Evolutionary conservation across 1,140 invertebrate genomes (phyloP).

Genomic region (Brachionus manjavacas): DNA sequence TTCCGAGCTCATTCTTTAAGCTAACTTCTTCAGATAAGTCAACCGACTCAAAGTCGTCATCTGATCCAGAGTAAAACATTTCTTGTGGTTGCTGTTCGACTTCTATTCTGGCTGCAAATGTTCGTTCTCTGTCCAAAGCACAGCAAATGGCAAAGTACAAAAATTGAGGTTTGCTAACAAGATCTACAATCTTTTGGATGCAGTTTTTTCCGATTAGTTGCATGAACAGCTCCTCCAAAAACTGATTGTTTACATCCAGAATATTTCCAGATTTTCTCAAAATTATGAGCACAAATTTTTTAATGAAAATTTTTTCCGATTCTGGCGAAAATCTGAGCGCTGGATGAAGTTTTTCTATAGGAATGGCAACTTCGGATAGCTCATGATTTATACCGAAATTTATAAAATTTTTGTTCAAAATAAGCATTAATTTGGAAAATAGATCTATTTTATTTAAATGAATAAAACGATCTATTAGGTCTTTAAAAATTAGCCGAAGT

Average conservation of each 20-base stretch:
- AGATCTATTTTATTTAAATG: not conserved
- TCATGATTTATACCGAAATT: not conserved
- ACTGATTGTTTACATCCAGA: not conserved
- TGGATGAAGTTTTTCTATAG: not conserved
- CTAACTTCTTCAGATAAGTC: not conserved
- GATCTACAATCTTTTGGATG: not conserved
- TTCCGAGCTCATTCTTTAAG: not conserved
- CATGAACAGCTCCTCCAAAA: constrained; percentile 20
- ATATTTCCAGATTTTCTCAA: constrained; percentile 9
- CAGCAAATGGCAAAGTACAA: not conserved
- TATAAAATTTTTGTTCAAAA: constrained; percentile 12
- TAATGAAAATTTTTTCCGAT: constrained; percentile 14
- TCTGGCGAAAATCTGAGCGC: not conserved
- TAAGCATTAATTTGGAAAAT: not conserved
- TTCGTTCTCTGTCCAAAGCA: not conserved
- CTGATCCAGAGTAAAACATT: not conserved
- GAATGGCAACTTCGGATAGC: not conserved
- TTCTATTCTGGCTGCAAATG: not conserved
- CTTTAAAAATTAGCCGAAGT: not conserved
- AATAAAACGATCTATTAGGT: constrained; percentile 9
- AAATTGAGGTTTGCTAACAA: not conserved
- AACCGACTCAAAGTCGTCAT: not conserved
- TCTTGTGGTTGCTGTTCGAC: not conserved
- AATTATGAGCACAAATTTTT: constrained; percentile 18
- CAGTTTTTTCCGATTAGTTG: constrained; percentile 33